Evolutionary conservation across 2,888 invertebrate species (phyloP).

Genomic region (Syritta pipiens): DNA sequence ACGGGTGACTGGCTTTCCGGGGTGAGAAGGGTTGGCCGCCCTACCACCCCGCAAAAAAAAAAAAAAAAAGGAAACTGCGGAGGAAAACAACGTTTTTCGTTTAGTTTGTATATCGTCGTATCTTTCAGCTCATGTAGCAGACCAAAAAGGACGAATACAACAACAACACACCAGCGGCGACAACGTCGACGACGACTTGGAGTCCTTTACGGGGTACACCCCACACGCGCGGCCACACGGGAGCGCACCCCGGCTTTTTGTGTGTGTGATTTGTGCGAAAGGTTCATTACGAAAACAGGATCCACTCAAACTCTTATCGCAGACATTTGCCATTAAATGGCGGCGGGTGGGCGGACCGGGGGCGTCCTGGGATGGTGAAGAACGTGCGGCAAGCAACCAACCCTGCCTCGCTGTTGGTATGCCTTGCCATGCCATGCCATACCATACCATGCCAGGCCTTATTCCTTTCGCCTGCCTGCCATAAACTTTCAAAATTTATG

Average conservation of each 20-base stretch:
- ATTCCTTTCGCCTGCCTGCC: conserved; percentile 50
- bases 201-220: background rate
- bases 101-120: conserved; percentile 46
- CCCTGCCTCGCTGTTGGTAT: background rate
- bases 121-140: conserved; percentile 46
- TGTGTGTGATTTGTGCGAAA: conserved; percentile 65
- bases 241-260: conserved; percentile 4
- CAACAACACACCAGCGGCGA: background rate
- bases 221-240: too few relatives aligned
- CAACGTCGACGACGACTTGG: background rate
- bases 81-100: conserved; percentile 60
- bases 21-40: background rate
- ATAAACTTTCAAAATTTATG: conserved; percentile 68
- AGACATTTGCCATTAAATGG: conserved; percentile 63
- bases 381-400: background rate
- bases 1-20: too few relatives aligned
- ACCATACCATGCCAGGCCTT: background rate
- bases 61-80: conserved; percentile 8
- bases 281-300: conserved; percentile 68
- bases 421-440: too few relatives aligned
- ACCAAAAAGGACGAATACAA: background rate
- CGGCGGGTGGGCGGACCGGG: background rate
- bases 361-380: background rate
- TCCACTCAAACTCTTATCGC: conserved; percentile 67
- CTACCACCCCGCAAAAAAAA: too few relatives aligned